A percentile compares a stretch with the other conserved stretches of the same genome.
phyloP scores from a whole-genome alignment of 2,888 invertebrate genomes.

The Agrypnus murinus region DNA sequence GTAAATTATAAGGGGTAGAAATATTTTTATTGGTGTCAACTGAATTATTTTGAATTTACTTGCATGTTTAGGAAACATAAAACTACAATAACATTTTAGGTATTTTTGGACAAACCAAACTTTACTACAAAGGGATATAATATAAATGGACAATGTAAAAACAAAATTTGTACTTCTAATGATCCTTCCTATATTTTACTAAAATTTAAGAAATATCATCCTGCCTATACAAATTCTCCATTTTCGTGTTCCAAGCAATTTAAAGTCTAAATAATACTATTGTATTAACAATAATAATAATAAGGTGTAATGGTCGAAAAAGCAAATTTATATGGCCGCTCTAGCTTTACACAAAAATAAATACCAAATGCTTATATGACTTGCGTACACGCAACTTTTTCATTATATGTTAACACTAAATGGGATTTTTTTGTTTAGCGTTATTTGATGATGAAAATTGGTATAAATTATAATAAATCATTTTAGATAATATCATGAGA shows the following conservation, averaged over 20 bases:
- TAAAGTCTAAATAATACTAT: slow-evolving; percentile 25
- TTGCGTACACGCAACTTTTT: slow-evolving; percentile 37
- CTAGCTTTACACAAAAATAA: not conserved
- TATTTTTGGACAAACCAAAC: too few species aligned
- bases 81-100: too few species aligned
- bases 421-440: not conserved
- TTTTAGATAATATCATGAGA: slow-evolving; percentile 1
- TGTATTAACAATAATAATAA: slow-evolving; percentile 19
- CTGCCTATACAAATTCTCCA: slow-evolving; percentile 24
- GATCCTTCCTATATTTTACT: not conserved
- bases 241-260: slow-evolving; percentile 35
- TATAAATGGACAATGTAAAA: not conserved
- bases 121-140: not conserved
- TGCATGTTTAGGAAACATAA: too few species aligned
- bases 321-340: slow-evolving; percentile 2
- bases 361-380: slow-evolving; percentile 8
- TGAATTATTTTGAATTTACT: too few species aligned
- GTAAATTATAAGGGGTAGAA: too few species aligned
- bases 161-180: not conserved
- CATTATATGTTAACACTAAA: slow-evolving; percentile 22
- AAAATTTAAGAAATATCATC: slow-evolving; percentile 2
- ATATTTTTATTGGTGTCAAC: too few species aligned
- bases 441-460: slow-evolving; percentile 2
- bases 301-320: slow-evolving; percentile 10
- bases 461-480: slow-evolving; percentile 18